Evolutionary conservation across 2,797 vertebrate species (phyloP), one percentile per base, ranked within the genome.

Genomic region (Trematomus bernacchii): DNA sequence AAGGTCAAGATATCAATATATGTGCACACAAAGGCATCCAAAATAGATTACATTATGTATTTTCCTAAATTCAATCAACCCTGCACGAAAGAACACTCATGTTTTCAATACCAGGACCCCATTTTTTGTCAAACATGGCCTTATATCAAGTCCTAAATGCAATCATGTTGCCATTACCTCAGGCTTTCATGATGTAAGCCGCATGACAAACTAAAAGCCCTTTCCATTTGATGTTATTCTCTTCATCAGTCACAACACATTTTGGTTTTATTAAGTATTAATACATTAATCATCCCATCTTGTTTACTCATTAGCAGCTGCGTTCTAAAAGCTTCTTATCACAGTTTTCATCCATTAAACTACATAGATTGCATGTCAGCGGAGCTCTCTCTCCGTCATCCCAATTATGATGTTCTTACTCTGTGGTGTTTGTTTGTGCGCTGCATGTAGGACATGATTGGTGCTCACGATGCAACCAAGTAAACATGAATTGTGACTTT

Each of bases 301-400:
- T 90, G 83, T 88, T 89, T 83, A 82, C 65, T 77, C 82, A 86
- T 89, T 84, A 87, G 80, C 68, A 10, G 71, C 62, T 58, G 64
- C 70, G 60, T 76, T 84, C 48, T 68, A 63, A 66, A 77, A 76
- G 77, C 77, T 69, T 76, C 75, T 79, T 82, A 85, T 83, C 80
- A 43, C 54, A 46, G 40, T 63, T 72, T 77, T 44, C 51, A 84
- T 81, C 82, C 82, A 69, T 81, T 85, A 76, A 84, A 77, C 55
- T 65, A 57, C 66, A 69, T 3, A 23, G 54, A 66, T 73, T 60
- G 76, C 71, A 65, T 70, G 72, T 78, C 67, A 60, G 48, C 60
- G 3, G n/a, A 48, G 62, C 62, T 65, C 67, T 18, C n/a, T 58
- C 72, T 67, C 64, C 42, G 47, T 72, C 78, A 66, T 76, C 61